Evolutionary conservation across 2,113 vertebrate genomes (phyloP).

Genomic region (rabbit (Oryctolagus cuniculus)): mOryCun1.1 NC_091434.1:5213501-5214000

Average conservation of each 20-base stretch:
- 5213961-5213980: neutral
- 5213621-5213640: neutral
- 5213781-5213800: neutral
- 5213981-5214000: neutral
- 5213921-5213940: neutral
- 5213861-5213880: neutral
- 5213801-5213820: neutral
- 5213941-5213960: neutral
- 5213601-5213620: neutral
- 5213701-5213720: neutral
- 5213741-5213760: neutral
- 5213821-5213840: neutral
- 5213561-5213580: neutral
- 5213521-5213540: neutral
- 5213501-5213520: neutral
- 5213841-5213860: neutral
- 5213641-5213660: neutral
- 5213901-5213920: no score
- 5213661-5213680: neutral
- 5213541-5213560: no score
- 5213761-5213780: neutral
- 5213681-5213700: neutral
- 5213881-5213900: neutral
- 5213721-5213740: no score
- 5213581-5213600: neutral